Evolutionary conservation across 23 tunicate species (phyloP), one percentile per base, ranked within the genome.

Genomic region (Trididemnum clinides): DNA sequence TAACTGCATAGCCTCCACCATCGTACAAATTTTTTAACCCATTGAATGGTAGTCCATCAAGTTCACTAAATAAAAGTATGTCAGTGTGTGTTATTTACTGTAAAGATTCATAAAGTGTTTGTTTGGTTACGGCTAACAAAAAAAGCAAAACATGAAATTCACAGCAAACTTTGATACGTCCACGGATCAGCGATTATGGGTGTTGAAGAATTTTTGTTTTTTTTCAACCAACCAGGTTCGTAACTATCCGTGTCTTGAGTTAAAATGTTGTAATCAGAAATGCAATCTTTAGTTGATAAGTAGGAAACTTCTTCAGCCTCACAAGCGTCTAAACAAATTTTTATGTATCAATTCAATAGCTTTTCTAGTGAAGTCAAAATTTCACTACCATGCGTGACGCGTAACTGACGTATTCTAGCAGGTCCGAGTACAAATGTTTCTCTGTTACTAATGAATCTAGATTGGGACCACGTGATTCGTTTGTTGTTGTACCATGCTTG

Each of bases 1-100:
- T 88, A 12, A 89, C 87, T 26, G 90, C 82, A 38, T 93, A 93
- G 1, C 98, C 98, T 20, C 98, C 98, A 38, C 98, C 98, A 54
- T 80, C 80, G 78, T 93, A 88, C 73, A 80, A 57, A 71, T 89
- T 64, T 7, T 70, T 21, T 39, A 50, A 5, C 4, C 93, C 98
- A 26, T 84, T 49, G 54, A 50, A 93, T 7, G 93, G 93, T 23
- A 62, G 62, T 12, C 98, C 98, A 58, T 78, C 96, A 2, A 91
- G 84, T 12, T 91, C 84, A 1, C 97, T 92, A 80, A 6, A 59
- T 64, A 71, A 57, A 22, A 62, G n/a, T 10, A 18, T 64, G 10
- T 44, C 54, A n/a, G n/a, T n/a, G n/a, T 12, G 15, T 7, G 54
- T 44, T 44, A 44, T 10, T 7, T 44, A 44, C 10, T 44, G 54